Percentiles rank a stretch among this genome's conserved stretches.
Evolutionary conservation across 2,888 invertebrate genomes (phyloP).

Genomic region (Tetropium fuscum): DNA sequence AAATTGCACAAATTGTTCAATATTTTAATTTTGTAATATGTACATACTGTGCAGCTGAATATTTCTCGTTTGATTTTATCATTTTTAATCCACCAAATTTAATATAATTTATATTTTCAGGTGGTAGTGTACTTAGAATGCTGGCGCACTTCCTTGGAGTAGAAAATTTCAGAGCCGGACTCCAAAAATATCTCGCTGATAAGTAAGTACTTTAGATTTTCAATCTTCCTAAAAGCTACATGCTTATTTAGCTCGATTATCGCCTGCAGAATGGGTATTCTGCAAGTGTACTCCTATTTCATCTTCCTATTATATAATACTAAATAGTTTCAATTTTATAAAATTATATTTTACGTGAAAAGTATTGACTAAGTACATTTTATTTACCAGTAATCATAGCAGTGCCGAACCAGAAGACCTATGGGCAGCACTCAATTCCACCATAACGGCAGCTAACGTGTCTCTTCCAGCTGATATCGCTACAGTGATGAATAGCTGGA

Average conservation of each 20-base stretch:
- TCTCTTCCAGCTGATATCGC: constrained; percentile 15
- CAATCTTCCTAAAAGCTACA: neutral
- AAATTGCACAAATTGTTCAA: no score
- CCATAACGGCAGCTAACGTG: constrained; percentile 3
- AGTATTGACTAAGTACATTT: no score
- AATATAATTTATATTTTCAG: no score
- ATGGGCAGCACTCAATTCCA: constrained; percentile 26
- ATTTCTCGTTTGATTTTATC: no score
- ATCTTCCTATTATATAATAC: no score
- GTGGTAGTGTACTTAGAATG: constrained; percentile 41
- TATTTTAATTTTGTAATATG: no score
- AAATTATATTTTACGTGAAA: no score
- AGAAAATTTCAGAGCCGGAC: constrained; percentile 30
- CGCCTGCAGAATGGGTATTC: neutral
- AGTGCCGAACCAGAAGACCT: constrained; percentile 36
- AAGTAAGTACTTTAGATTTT: neutral
- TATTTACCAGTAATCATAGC: no score
- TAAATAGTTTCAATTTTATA: no score
- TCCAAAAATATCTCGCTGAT: constrained; percentile 18
- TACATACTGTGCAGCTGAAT: no score
- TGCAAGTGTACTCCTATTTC: no score
- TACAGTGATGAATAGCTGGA: constrained; percentile 33
- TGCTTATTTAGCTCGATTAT: neutral
- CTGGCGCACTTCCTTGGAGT: constrained; percentile 35
- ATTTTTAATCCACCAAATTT: no score